A percentile compares a stretch with the other conserved stretches of the same genome.
These are phyloP conservation scores for Osmerus mordax DNA, from an alignment of 2,113 vertebrate species.

Conservation along the genomic window DNA sequence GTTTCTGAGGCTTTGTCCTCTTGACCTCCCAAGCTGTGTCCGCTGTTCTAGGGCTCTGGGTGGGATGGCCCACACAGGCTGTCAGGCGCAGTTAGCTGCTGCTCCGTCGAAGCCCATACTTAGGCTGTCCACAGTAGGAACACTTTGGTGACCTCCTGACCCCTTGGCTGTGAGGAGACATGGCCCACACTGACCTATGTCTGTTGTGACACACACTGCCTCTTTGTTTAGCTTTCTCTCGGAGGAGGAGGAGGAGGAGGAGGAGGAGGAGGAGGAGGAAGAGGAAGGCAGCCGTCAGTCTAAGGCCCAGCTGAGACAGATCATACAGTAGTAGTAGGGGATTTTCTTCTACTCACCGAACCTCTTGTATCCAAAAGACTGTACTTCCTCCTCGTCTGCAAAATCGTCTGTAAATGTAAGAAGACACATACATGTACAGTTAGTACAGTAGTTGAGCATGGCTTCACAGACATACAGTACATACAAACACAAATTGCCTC, in stretches of 20 bases:
- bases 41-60: conserved; percentile 19
- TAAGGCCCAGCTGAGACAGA: background rate
- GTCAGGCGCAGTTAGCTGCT: conserved; percentile 34
- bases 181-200: conserved; percentile 20
- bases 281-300: background rate
- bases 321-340: background rate
- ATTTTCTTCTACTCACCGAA: conserved; percentile 84
- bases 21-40: conserved; percentile 38
- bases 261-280: background rate
- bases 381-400: conserved; percentile 94
- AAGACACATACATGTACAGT: conserved; percentile 38
- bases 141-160: background rate
- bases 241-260: background rate
- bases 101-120: conserved; percentile 9
- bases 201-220: conserved; percentile 11
- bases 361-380: conserved; percentile 98
- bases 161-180: conserved; percentile 13
- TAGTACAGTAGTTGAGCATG: too few relatives aligned
- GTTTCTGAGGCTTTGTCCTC: conserved; percentile 1
- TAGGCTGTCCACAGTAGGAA: conserved; percentile 7
- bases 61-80: conserved; percentile 45
- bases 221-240: background rate
- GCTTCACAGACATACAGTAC: background rate
- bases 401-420: conserved; percentile 87
- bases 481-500: background rate